Conservation (phyloP, 2,113 vertebrate genomes). For the Galemys pyrenaicus region DNA sequence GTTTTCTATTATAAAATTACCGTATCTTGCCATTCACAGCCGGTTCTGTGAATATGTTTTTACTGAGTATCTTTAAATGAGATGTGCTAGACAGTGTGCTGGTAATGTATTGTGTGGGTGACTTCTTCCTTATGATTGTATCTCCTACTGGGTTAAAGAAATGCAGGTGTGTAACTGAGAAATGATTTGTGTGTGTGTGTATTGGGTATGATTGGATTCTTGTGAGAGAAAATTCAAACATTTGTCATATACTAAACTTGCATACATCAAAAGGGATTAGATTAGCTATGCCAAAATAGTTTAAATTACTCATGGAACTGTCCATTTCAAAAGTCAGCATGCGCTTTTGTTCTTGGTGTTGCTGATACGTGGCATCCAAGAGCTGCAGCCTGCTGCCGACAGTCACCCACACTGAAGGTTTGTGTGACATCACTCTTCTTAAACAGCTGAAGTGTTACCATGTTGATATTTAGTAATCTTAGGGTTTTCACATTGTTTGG, state of each 20-base stretch:
- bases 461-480: constrained; percentile 64
- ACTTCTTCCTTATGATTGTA: constrained; percentile 81
- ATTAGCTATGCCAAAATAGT: constrained; percentile 54
- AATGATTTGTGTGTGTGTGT: constrained; percentile 67
- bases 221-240: constrained; percentile 4
- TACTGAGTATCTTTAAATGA: constrained; percentile 83
- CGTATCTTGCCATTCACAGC: constrained; percentile 90
- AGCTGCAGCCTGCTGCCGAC: neutral
- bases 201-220: constrained; percentile 63
- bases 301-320: neutral
- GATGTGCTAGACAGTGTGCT: constrained; percentile 80
- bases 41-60: constrained; percentile 90
- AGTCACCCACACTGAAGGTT: neutral
- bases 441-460: constrained; percentile 58
- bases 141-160: constrained; percentile 76
- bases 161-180: constrained; percentile 68
- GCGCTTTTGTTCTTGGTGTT: neutral
- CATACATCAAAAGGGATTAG: constrained; percentile 70
- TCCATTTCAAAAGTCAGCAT: neutral
- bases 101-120: constrained; percentile 82
- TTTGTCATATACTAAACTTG: constrained; percentile 39
- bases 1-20: constrained; percentile 85
- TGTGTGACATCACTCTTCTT: neutral
- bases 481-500: constrained; percentile 56
- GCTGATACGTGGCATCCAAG: neutral